Base-by-base conservation (phyloP, 2,113 vertebrate genomes). In the Rhea americana region DNA sequence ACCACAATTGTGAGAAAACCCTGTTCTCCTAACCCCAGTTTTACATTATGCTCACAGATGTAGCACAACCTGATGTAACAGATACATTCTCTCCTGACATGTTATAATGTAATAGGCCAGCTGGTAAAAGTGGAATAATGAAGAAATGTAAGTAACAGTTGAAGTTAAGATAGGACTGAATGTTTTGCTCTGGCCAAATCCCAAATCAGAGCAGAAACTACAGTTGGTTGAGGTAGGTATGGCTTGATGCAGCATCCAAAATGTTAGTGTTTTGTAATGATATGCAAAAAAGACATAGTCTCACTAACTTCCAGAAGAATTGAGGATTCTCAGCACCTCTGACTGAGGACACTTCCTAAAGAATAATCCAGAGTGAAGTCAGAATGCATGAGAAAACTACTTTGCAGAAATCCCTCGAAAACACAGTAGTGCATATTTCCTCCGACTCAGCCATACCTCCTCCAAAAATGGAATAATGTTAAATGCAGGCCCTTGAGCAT, bases 61-160 rank as follows among this genome's bases (percentile, higher is more conserved):
- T 48, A 89, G 45, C n/a, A 86, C 78, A 94, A 90, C 70, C 67
- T 90, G 45, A 68, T 89, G 81, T 67, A 94, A 96, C 43, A 19
- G 85, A 94, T 87, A 94, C 16, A 50, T 39, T 87, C 90, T 80
- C 93, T 45, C 32, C 82, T 85, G 88, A 72, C 32, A 67, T 71
- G 55, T 61, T 79, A 47, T 45, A 84, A 50, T 84, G 59, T 72
- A 96, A 92, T 61, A 78, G 28, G 39, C 84, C 88, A 97, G 72
- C 63, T 96, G 94, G 68, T 91, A 70, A 66, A 93, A 93, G 65
- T 83, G 61, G 48, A 89, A 80, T 87, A 91, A 91, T 73, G 85
- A 92, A 94, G 91, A 90, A 95, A 93, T 0, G 0, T 95, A 78
- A 91, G 83, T 94, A 96, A 94, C 82, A 82, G 77, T 68, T 89